Evolutionary conservation across 2,888 invertebrate genomes (phyloP).

Genomic region (Chydorus sphaericus): DNA sequence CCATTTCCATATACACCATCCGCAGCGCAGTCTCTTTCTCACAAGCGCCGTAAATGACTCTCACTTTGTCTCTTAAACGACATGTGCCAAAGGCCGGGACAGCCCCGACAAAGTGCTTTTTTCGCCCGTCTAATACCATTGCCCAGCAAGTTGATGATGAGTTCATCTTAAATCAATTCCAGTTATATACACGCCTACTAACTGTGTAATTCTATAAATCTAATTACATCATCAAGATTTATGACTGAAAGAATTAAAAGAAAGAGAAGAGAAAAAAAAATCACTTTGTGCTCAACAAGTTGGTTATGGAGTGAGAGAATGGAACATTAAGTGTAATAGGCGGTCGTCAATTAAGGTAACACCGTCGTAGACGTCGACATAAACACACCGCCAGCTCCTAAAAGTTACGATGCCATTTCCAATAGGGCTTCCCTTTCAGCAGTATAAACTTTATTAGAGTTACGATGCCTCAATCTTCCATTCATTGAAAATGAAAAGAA

Average conservation of each 20-base stretch:
- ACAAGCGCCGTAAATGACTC: conserved; percentile 4
- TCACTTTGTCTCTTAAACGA: conserved; percentile 13
- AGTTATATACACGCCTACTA: no score
- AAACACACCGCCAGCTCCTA: background rate
- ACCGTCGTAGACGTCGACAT: conserved; percentile 1
- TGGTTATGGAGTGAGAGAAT: no score
- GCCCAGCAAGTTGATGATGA: no score
- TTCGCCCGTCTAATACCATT: no score
- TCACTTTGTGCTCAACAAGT: background rate
- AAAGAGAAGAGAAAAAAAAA: background rate
- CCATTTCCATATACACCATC: background rate
- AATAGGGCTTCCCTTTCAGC: no score
- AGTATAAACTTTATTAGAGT: no score
- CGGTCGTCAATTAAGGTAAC: conserved; percentile 6
- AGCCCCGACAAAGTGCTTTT: background rate
- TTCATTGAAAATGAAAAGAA: background rate
- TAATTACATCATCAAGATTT: background rate
- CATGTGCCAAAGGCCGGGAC: conserved; percentile 6
- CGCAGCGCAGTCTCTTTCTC: background rate
- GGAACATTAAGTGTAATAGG: background rate
- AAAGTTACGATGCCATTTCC: background rate
- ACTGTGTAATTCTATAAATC: background rate
- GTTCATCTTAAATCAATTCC: no score
- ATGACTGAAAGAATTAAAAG: background rate
- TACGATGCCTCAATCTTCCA: background rate